Evolutionary conservation across 1,140 invertebrate genomes (phyloP).

Genomic region (Leptopilina boulardi): DNA sequence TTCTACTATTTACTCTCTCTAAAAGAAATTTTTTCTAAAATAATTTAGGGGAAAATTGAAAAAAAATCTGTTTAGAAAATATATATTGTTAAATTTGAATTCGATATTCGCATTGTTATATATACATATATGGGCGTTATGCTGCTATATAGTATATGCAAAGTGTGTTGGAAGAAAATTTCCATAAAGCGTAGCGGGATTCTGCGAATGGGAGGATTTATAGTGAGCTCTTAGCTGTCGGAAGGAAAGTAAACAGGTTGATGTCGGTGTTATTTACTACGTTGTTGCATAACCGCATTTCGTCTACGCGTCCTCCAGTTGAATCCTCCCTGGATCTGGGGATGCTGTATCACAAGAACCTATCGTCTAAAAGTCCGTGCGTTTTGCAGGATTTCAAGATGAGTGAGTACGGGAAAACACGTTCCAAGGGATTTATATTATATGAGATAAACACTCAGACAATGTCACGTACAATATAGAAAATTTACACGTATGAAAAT

Average conservation of each 20-base stretch:
- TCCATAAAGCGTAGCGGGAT: background rate
- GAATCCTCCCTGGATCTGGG: background rate
- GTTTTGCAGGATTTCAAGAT: background rate
- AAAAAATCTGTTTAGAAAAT: no score
- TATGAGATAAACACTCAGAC: background rate
- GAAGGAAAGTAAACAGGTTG: constrained; percentile 18
- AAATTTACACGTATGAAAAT: background rate
- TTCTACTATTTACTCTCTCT: no score
- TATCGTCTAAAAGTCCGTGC: background rate
- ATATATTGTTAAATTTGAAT: background rate
- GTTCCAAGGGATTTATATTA: background rate
- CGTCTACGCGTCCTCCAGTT: background rate
- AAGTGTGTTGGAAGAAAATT: background rate
- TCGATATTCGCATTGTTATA: background rate
- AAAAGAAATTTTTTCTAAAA: no score
- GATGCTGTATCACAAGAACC: constrained; percentile 17
- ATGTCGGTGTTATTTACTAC: constrained; percentile 8
- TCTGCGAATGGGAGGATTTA: background rate
- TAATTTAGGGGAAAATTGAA: no score
- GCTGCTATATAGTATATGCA: background rate
- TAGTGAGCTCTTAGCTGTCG: background rate
- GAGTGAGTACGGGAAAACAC: background rate
- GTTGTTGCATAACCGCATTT: constrained; percentile 6
- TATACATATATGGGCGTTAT: no score
- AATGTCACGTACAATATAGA: background rate